Base-by-base conservation (phyloP, 30 jellyfish, hydroid and myxozoan species). In the Aurelia sp. region DNA sequence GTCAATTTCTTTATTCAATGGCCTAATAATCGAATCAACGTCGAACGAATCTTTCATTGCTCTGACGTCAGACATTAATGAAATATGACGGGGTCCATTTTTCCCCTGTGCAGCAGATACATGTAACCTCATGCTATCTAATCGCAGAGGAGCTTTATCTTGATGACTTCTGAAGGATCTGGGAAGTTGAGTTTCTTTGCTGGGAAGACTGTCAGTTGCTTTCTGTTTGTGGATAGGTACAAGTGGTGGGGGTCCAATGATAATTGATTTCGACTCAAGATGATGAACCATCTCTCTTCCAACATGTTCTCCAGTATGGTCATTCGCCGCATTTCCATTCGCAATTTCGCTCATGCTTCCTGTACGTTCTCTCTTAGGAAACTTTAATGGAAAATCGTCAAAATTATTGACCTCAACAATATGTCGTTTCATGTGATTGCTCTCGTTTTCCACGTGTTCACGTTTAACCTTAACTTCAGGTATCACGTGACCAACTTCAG, bases 181-280 rank as follows among this genome's bases (percentile, higher is more conserved):
- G 2, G 24, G 33, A 59, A 17, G 31, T 6, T 60, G 13, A 6
- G 81, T 1, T 69, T 31, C 60, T 47, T 48, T 24, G 35, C 40
- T 78, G 4, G 11, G 18, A 47, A 12, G 20, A 16, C 22, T 31
- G 16, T 71, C 78, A 20, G 62, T 69, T 44, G 55, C 15, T 44
- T 44, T 44, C 8, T 67, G 30, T 55, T 84, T 84, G 50, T 69
- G 53, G 53, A 84, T 84, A 18, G 93, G 93, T 31, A 84, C 74
- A 7, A 84, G 78, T 4, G 93, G 93, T 9, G 93, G 93, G 11
- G 93, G 93, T 11, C 93, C 93, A 13, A 72, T 68, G 3, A 84
- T 84, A 8, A 84, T 77, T 2, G 93, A 72, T 62, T 71, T 71
- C 8, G 69, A 41, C 40, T 72, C 87, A 8, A 15, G 30, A 11